Base-by-base conservation (phyloP, 2,888 invertebrate species). In the Trichogramma evanescens region DNA sequence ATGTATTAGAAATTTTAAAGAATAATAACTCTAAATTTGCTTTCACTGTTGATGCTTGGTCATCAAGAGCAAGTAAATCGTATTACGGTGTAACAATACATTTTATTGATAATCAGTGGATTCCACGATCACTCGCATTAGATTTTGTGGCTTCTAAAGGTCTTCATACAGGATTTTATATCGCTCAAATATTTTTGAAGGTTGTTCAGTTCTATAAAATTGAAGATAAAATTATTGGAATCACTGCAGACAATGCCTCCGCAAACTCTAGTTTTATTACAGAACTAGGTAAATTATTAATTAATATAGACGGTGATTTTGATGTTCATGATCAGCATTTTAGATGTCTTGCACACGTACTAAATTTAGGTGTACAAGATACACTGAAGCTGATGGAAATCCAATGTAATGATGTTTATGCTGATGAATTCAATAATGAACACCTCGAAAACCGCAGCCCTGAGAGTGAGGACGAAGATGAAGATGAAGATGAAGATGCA, bases 41-140 rank as follows among this genome's bases (percentile, higher is more conserved):
- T 26, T 26, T 26, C 3, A 26, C 26, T 26, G 26, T 26, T 40
- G 38, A 70, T 61, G 67, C 64, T 10, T 69, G 67, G 67, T 64
- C 68, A 38, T 67, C 68, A n/a, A 63, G 67, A 50, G 58, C 54
- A 58, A 61, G 61, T 43, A 65, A 58, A 59, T 63, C 64, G 8
- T 68, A 61, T 54, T 71, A 68, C 62, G 71, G 70, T 5, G 64
- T 71, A 8, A 70, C 69, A 8, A 54, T 53, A 7, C 68, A 70
- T 66, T 70, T 64, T 58, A 65, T 68, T 57, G 68, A 70, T 45
- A 67, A 67, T 6, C 53, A 62, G 42, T 70, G 68, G 68, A 65
- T 64, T 9, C 54, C 43, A n/a, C 59, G 54, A 39, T 54, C 54
- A 10, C 4, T 59, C n/a, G 42, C 10, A 9, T 40, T 55, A 9